A percentile compares a stretch with the other conserved stretches of the same genome.
Conservation (phyloP, 37 sponge, comb jelly and placozoan genomes). For the Chondrosia reniformis region DNA sequence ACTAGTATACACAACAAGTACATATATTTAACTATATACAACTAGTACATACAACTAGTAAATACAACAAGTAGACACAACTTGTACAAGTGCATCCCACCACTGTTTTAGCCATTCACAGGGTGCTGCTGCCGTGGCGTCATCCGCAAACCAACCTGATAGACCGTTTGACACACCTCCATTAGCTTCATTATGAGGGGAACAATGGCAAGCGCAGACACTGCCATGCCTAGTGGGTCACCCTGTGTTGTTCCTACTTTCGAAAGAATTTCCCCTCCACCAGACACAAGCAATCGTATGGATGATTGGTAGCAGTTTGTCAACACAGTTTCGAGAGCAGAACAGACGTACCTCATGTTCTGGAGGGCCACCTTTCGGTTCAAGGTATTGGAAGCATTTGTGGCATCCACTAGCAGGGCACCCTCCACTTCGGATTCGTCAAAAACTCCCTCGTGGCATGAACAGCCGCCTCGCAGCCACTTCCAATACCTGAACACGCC, state of each 20-base stretch:
- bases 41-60: too few species aligned
- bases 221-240: conserved; percentile 13
- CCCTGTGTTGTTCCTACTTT: conserved; percentile 19
- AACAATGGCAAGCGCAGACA: not conserved
- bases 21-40: too few species aligned
- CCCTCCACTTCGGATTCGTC: conserved; percentile 10
- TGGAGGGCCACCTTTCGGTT: conserved; percentile 14
- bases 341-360: conserved; percentile 11
- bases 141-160: conserved; percentile 20
- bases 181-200: conserved; percentile 20
- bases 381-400: conserved; percentile 11
- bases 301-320: conserved; percentile 15
- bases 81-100: conserved; percentile 1
- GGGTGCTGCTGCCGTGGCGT: not conserved
- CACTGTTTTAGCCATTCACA: not conserved
- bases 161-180: conserved; percentile 4
- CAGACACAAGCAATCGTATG: conserved; percentile 8
- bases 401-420: not conserved
- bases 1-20: too few species aligned
- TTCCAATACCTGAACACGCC: conserved; percentile 10
- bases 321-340: conserved; percentile 15
- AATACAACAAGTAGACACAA: conserved; percentile 6
- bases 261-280: conserved; percentile 20
- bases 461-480: conserved; percentile 18
- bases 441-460: conserved; percentile 13